Evolutionary conservation across 2,888 invertebrate species (phyloP).

Genomic region (Pseudococcus viburni): DNA sequence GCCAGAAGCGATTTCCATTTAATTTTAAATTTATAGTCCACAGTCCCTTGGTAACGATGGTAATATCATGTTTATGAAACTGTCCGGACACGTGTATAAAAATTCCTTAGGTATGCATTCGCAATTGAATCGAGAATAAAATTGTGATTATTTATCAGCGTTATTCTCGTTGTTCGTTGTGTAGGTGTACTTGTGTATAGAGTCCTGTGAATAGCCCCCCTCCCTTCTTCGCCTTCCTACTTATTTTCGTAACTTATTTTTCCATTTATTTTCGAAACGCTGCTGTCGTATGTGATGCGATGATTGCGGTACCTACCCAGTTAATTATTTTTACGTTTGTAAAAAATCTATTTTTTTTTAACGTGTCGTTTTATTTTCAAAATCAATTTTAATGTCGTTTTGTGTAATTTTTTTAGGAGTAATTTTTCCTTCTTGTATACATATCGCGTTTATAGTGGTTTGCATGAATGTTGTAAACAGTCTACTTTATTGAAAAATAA

Average conservation of each 20-base stretch:
- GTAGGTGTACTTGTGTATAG: background rate
- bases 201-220: background rate
- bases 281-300: background rate
- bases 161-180: background rate
- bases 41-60: background rate
- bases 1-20: background rate
- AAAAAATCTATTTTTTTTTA: background rate
- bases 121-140: background rate
- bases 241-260: background rate
- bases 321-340: constrained; percentile 45
- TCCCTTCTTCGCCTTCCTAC: background rate
- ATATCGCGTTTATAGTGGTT: background rate
- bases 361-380: background rate
- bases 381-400: constrained; percentile 25
- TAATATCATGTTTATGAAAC: constrained; percentile 38
- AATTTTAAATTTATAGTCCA: background rate
- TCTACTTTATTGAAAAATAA: background rate
- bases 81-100: background rate
- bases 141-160: background rate
- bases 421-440: background rate
- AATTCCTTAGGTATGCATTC: background rate
- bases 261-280: background rate
- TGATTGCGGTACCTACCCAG: background rate
- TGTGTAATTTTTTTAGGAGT: background rate
- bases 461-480: background rate